Percentiles rank a stretch among this genome's conserved stretches.
phyloP scores from a whole-genome alignment of 2,888 invertebrate genomes.

The Quadroppia sp. region DNA sequence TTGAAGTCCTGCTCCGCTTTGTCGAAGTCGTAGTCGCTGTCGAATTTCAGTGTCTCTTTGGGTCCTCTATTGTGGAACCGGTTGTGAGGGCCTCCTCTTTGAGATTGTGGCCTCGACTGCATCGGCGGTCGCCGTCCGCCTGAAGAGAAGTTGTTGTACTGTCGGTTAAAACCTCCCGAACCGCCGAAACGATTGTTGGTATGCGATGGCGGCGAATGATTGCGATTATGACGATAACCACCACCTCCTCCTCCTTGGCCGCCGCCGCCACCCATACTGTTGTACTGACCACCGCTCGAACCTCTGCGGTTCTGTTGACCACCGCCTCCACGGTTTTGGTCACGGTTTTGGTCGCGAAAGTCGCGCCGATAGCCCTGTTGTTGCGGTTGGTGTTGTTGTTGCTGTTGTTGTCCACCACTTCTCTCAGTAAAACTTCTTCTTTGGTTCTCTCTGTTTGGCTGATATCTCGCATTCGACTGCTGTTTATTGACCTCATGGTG shows the following conservation, averaged over 20 bases:
- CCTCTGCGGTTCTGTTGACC: background rate
- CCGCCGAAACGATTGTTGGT: background rate
- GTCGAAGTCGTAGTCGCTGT: constrained; percentile 97
- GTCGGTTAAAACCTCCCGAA: background rate
- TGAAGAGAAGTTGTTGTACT: constrained; percentile 4
- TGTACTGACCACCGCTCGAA: constrained; percentile 15
- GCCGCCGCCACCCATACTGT: too few relatives aligned
- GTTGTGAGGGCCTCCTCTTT: constrained; percentile 16
- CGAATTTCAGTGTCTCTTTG: constrained; percentile 72
- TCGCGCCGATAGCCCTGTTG: background rate
- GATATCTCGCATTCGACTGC: background rate
- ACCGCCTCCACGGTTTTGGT: background rate
- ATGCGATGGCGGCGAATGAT: constrained; percentile 30
- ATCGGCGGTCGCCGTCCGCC: constrained; percentile 11
- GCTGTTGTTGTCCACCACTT: constrained; percentile 2
- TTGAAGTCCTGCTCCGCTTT: constrained; percentile 96
- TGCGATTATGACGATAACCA: background rate
- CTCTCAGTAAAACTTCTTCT: background rate
- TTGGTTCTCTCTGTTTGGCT: constrained; percentile 1
- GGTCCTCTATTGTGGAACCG: background rate
- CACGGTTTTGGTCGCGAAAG: background rate
- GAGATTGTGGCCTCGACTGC: constrained; percentile 24
- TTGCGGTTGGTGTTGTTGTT: background rate
- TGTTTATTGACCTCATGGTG: background rate
- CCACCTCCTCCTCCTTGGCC: background rate